Conservation (phyloP, 2,113 vertebrate genomes). For the Asarcornis scutulata region DNA sequence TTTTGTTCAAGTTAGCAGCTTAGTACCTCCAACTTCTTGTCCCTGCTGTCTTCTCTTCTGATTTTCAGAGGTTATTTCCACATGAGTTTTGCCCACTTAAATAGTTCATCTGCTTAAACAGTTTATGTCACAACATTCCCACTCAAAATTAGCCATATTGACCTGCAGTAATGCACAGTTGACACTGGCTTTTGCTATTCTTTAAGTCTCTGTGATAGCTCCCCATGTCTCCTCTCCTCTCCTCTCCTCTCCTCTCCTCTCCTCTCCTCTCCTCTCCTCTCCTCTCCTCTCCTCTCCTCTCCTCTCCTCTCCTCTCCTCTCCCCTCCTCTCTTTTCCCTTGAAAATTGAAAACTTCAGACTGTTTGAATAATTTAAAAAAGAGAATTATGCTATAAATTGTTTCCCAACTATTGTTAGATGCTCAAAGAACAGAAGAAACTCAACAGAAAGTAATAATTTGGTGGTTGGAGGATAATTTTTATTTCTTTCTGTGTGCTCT, state of each 20-base stretch:
- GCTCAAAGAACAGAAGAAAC: background rate
- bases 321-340: too few species aligned
- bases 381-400: background rate
- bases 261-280: background rate
- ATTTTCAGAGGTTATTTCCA: background rate
- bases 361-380: slow-evolving; percentile 30
- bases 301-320: background rate
- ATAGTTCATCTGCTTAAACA: background rate
- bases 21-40: background rate
- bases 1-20: fast-evolving
- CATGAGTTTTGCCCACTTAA: background rate
- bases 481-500: background rate
- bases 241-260: background rate
- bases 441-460: background rate
- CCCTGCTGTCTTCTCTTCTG: background rate
- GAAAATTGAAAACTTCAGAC: background rate
- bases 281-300: too few species aligned
- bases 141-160: background rate
- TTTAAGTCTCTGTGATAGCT: background rate
- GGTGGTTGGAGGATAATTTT: background rate
- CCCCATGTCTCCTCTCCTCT: background rate
- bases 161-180: background rate
- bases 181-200: background rate
- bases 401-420: background rate
- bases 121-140: background rate